Base-by-base conservation (phyloP, 1,140 invertebrate species). In the Cydia strobilella region DNA sequence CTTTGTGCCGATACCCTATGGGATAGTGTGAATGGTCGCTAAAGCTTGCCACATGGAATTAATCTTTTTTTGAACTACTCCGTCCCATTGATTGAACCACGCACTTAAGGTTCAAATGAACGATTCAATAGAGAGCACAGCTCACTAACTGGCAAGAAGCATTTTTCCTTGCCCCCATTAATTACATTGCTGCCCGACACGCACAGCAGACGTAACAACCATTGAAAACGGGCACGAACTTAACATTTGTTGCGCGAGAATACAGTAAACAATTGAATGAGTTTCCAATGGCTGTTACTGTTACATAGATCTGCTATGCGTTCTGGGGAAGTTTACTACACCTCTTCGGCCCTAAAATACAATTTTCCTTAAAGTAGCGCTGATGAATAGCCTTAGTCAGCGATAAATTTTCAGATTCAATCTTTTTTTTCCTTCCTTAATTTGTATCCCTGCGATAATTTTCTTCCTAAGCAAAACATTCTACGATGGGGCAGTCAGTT, bases 381-480 rank as follows among this genome's bases (percentile, higher is more conserved):
- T 51, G 42, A 73, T 73, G 72, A 51, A 51, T 51, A 54, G 72
- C 48, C 45, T 48, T 54, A 51, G 72, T 73, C 72, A 54, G 72
- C 25, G 72, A 69, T 69, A 69, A 69, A 42, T 69, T 69, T 6
- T 69, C 65, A 39, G 65, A 69, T 69, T 69, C 6, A 51, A n/a
- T 73, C 10, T 51, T 27, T 73, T 73, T 72, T 42, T 45, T 2
- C 42, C 31, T 65, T 31, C 15, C 39, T 74, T 48, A 73, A 73
- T 25, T 73, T 15, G 54, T 69, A 72, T 35, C n/a, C n/a, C n/a
- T n/a, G 65, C 15, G 48, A 74, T 39, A 2, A 69, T 10, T 96
- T 98, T 80, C 93, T 98, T 12, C 93, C 42, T 45, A 45, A 45
- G 42, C 12, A 45, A 45, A 45, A 13, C 0, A 45, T 7, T 42